Evolutionary conservation across 2,888 invertebrate species (phyloP).

Genomic region (Penaeus monodon): DNA sequence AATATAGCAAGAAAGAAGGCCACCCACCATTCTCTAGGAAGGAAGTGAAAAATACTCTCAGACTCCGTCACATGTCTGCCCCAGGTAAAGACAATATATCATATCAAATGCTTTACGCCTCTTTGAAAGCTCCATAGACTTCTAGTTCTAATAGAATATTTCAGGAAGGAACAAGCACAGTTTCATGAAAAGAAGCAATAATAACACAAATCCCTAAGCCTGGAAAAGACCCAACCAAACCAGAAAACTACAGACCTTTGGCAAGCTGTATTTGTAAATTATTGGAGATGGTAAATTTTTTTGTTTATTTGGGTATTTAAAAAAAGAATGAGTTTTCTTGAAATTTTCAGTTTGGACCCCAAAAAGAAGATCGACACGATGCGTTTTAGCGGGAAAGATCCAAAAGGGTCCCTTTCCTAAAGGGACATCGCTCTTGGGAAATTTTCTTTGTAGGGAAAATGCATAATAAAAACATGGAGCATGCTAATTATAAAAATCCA

Average conservation of each 20-base stretch:
- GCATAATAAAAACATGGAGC: background rate
- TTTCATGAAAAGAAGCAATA: background rate
- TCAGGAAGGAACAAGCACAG: background rate
- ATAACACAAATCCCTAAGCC: background rate
- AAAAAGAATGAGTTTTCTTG: background rate
- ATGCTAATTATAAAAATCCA: background rate
- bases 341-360: background rate
- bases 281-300: conserved; percentile 17
- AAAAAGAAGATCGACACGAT: background rate
- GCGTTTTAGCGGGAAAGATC: background rate
- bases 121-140: background rate
- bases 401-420: background rate
- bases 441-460: background rate
- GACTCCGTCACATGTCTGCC: too few species aligned
- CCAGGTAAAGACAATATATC: too few species aligned
- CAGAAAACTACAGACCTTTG: too few species aligned
- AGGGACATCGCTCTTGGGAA: background rate
- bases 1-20: too few species aligned
- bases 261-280: background rate
- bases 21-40: too few species aligned
- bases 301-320: background rate
- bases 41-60: too few species aligned
- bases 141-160: background rate
- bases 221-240: background rate
- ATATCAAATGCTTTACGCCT: too few species aligned